These are phyloP conservation scores for Tinamus guttatus DNA, from an alignment of 2,113 vertebrate genomes.

Conservation along the genomic window DNA sequence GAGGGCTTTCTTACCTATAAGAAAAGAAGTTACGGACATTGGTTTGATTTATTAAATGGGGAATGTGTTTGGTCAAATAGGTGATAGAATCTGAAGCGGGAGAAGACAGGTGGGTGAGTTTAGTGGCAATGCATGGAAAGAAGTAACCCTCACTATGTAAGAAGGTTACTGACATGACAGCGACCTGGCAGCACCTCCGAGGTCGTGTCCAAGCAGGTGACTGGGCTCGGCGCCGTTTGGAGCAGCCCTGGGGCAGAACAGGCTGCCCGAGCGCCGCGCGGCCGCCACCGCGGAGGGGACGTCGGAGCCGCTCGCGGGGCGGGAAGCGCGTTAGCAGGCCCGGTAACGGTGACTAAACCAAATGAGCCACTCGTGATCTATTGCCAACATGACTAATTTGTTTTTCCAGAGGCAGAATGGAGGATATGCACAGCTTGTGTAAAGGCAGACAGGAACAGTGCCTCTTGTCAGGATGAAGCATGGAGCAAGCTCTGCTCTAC, in stretches of 20 bases:
- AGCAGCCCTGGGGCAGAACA: neutral
- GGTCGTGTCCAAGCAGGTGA: neutral
- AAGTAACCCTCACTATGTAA: neutral
- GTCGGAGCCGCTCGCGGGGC: neutral
- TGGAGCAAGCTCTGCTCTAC: neutral
- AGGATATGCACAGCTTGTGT: neutral
- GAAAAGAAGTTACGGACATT: neutral
- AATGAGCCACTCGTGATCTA: neutral
- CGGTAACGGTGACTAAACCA: neutral
- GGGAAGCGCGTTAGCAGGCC: neutral
- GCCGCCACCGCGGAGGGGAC: neutral
- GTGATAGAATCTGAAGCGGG: neutral
- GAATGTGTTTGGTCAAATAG: neutral
- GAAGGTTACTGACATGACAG: neutral
- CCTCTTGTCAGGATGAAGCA: conserved; percentile 26
- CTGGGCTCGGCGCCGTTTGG: neutral
- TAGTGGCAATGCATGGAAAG: neutral
- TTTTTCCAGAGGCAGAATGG: neutral
- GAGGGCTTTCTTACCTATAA: neutral
- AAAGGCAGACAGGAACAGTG: neutral
- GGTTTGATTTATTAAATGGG: neutral
- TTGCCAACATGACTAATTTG: neutral
- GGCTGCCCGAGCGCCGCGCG: neutral
- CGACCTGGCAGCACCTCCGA: neutral
- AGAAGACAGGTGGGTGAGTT: neutral